A percentile compares a stretch with the other conserved stretches of the same genome.
These are phyloP conservation scores for Paratrypauchen microcephalus DNA, from an alignment of 2,797 vertebrate genomes.

Conservation along the genomic window DNA sequence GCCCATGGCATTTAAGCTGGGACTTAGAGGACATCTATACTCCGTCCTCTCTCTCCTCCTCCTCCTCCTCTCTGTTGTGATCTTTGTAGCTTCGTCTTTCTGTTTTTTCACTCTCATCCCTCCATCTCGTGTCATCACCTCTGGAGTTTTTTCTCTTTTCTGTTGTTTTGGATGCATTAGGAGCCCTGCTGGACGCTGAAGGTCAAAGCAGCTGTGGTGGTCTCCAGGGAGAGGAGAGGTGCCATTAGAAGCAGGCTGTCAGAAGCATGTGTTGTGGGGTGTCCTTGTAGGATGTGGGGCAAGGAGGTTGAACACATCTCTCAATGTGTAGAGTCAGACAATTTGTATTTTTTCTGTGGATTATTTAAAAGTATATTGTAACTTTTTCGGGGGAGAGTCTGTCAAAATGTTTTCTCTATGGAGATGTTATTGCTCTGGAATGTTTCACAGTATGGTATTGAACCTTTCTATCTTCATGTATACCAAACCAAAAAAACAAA, in stretches of 20 bases:
- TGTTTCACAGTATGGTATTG: too few relatives aligned
- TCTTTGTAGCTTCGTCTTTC: constrained; percentile 42
- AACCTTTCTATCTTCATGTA: too few relatives aligned
- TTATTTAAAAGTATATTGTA: too few relatives aligned
- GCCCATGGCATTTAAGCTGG: constrained; percentile 66
- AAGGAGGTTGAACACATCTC: background rate
- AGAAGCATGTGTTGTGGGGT: constrained; percentile 17
- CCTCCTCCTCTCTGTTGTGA: constrained; percentile 42
- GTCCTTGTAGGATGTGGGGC: constrained; percentile 22
- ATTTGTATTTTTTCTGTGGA: too few relatives aligned
- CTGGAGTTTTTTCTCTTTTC: constrained; percentile 22
- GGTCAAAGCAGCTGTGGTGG: constrained; percentile 39
- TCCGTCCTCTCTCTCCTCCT: constrained; percentile 48
- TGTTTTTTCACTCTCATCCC: constrained; percentile 57
- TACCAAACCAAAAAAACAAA: too few relatives aligned
- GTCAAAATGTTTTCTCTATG: too few relatives aligned
- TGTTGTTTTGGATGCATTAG: constrained; percentile 25
- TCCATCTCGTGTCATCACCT: constrained; percentile 55
- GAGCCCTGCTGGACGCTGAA: constrained; percentile 42
- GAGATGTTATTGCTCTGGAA: too few relatives aligned
- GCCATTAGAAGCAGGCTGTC: constrained; percentile 29
- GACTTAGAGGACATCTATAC: constrained; percentile 69
- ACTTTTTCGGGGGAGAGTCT: too few relatives aligned
- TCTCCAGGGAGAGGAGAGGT: constrained; percentile 29
- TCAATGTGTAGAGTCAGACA: too few relatives aligned